Base-by-base conservation (phyloP, 2,113 vertebrate genomes). In the Neotoma lepida region DNA sequence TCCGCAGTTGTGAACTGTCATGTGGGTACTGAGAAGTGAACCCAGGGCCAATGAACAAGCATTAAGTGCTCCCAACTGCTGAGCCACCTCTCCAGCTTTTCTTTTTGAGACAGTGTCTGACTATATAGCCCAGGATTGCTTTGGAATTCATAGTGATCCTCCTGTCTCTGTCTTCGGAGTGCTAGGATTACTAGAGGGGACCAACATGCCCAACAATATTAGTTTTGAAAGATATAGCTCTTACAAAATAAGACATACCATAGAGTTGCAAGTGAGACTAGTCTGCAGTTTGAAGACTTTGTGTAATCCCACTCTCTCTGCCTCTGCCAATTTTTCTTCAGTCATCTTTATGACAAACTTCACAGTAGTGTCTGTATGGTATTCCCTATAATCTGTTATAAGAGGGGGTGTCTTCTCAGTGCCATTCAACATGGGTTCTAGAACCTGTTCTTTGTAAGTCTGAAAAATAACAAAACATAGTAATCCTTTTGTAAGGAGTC, bases 231-330 rank as follows among this genome's bases (percentile, higher is more conserved):
- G 28, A 68, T 58, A 6, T 39, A 61, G 80, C 49, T 71, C 39
- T 90, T 76, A 86, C 56, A 71, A 86, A 82, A 74, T 6, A 88
- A 95, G 73, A 97, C 88, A 51, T 98, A 99, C 99, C 99, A 99
- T 99, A 12, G 99, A 99, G 96, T 99, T 99, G 97, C 99, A 99
- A 0, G 99, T 99, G 96, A 99, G 98, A 26, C 97, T 96, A 89
- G 97, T 99, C 93, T 99, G 99, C 58, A 99, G 99, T 95, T 99
- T 99, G 98, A 99, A 99, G 97, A 99, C 98, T 98, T 99, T 99
- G 94, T 99, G 99, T 78, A 99, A 98, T 22, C 99, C 99, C 0
- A 94, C 99, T 78, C 98, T 98, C 94, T 99, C 98, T 0, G 98
- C 99, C 96, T 99, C 99, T 17, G 91, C 97, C 91, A 99, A 97